phyloP scores from a whole-genome alignment of 2,888 invertebrate genomes.

The Maniola hyperantus region DNA sequence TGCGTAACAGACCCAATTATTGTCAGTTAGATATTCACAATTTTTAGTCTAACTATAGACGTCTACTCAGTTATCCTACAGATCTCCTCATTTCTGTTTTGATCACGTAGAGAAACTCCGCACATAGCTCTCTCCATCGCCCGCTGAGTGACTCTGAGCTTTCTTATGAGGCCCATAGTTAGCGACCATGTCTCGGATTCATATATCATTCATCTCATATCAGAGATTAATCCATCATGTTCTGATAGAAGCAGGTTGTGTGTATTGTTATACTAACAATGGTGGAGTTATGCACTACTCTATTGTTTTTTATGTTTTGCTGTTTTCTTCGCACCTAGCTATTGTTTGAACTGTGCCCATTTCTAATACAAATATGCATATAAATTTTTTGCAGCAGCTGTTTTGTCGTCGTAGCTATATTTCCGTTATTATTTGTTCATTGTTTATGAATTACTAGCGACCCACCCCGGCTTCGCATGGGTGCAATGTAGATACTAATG shows the following conservation, averaged over 20 bases:
- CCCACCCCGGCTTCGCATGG: too few relatives aligned
- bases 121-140: too few relatives aligned
- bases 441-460: neutral
- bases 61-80: too few relatives aligned
- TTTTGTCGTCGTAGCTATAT: neutral
- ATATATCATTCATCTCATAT: constrained; percentile 14
- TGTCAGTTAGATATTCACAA: too few relatives aligned
- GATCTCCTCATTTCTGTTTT: too few relatives aligned
- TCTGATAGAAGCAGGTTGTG: constrained; percentile 21
- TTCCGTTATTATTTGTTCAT: constrained; percentile 17
- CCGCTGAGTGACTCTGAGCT: too few relatives aligned
- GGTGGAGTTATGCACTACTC: constrained; percentile 20
- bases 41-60: too few relatives aligned
- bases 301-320: constrained; percentile 21
- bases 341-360: constrained; percentile 25
- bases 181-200: neutral
- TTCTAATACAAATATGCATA: constrained; percentile 10
- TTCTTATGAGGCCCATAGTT: too few relatives aligned
- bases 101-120: too few relatives aligned
- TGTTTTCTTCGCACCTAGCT: constrained; percentile 27
- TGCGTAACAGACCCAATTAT: too few relatives aligned
- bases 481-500: too few relatives aligned
- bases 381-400: constrained; percentile 12
- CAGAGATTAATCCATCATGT: constrained; percentile 22
- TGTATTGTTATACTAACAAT: constrained; percentile 31